Base-by-base conservation (phyloP, 2,113 vertebrate species). In the Desmodus rotundus region DNA sequence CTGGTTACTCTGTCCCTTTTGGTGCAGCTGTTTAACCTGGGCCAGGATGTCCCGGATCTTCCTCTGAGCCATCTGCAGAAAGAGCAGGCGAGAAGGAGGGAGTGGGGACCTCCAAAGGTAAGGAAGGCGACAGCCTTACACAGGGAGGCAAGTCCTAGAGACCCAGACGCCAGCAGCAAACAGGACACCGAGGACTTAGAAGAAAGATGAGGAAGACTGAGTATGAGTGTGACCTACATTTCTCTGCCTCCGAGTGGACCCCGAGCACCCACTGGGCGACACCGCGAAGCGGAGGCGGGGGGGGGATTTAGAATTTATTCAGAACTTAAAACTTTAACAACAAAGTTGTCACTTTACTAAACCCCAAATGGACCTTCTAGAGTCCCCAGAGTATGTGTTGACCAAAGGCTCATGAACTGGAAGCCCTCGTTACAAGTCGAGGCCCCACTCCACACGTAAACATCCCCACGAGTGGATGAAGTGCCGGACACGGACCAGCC, bases 21-120 rank as follows among this genome's bases (percentile, higher is more conserved):
- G 99, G 88, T 98, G 98, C 96, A 99, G 99, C 97, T 99, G 99
- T 96, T 99, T 99, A 78, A 99, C 99, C 98, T 99, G 99, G 20
- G 99, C 99, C 98, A 99, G 98, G 98, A 99, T 99, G 97, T 99
- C 99, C 20, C 99, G 98, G 98, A 99, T 99, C 98, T 99, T 99
- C 96, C 99, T 98, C 97, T 99, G 99, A 2, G 99, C 99, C 99
- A 99, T 98, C 99, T 99, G 97, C 83, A 61, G 72, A 28, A 14
- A 70, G 61, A 83, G 47, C 2, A 77, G n/a, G 19, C 0, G 2
- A 89, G 20, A 9, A 20, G 33, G 33, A 31, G 11, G 54, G 47
- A 19, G 41, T 92, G 88, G 95, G 45, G 33, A 45, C 10, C 52
- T 36, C 72, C 28, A 31, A 28, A n/a, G 81, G 28, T 1, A 4